A percentile compares a stretch with the other conserved stretches of the same genome.
Evolutionary conservation across 2,888 invertebrate genomes (phyloP).

Genomic region (Digitonthophagus gazella): DNA sequence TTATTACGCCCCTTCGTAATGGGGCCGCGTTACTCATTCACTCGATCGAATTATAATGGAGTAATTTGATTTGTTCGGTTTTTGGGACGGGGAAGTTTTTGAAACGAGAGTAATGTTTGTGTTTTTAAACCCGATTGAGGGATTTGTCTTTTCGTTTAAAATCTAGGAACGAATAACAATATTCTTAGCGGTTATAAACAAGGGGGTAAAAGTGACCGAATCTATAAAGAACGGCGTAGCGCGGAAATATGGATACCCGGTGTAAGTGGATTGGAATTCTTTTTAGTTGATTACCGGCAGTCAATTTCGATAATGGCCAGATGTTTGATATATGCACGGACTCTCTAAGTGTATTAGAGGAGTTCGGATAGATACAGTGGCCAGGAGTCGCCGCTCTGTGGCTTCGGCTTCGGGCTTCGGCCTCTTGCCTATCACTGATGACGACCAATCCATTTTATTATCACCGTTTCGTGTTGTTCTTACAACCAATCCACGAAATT

Average conservation of each 20-base stretch:
- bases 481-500: constrained; percentile 46
- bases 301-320: constrained; percentile 53
- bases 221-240: constrained; percentile 39
- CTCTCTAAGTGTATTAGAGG: constrained; percentile 50
- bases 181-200: constrained; percentile 11
- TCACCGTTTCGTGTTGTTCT: constrained; percentile 44
- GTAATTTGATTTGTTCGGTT: background rate
- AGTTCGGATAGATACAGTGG: background rate
- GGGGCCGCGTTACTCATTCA: background rate
- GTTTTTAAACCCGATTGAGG: too few species aligned
- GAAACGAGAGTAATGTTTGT: too few species aligned
- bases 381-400: constrained; percentile 41
- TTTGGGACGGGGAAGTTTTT: background rate
- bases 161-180: background rate
- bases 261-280: constrained; percentile 49
- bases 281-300: constrained; percentile 52
- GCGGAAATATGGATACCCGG: constrained; percentile 43
- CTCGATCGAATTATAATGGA: background rate
- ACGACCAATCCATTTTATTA: constrained; percentile 47
- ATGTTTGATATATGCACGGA: constrained; percentile 50
- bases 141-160: background rate
- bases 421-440: constrained; percentile 41
- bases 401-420: constrained; percentile 31
- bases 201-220: constrained; percentile 11
- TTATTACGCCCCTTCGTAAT: background rate